Percentiles rank a stretch among this genome's conserved stretches.
These are phyloP conservation scores for Ctenicera cuprea DNA, from an alignment of 2,888 invertebrate species.

Conservation along the genomic window DNA sequence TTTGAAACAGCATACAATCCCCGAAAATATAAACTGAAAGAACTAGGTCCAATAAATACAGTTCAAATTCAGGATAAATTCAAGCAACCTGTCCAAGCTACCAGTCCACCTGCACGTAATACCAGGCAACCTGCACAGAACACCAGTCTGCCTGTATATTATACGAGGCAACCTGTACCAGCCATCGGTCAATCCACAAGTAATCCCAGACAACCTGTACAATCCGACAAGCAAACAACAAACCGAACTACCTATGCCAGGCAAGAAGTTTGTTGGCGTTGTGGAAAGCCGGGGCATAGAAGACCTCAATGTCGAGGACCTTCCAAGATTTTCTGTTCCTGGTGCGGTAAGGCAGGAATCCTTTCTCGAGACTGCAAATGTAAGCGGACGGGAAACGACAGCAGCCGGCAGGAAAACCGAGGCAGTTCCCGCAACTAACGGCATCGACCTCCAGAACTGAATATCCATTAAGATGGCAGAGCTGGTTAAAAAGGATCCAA, in stretches of 20 bases:
- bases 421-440: slow-evolving; percentile 20
- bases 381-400: slow-evolving; percentile 45
- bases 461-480: neutral
- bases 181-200: no score
- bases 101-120: no score
- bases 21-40: no score
- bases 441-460: neutral
- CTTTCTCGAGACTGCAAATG: slow-evolving; percentile 49
- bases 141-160: no score
- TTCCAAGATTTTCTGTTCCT: slow-evolving; percentile 53
- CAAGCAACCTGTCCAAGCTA: no score
- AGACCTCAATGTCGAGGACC: slow-evolving; percentile 41
- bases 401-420: neutral
- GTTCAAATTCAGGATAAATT: no score
- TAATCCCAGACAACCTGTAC: no score
- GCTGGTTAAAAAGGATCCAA: neutral
- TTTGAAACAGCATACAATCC: no score
- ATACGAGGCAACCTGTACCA: no score
- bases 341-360: slow-evolving; percentile 48
- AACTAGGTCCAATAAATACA: no score
- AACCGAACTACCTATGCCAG: neutral
- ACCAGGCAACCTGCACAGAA: no score
- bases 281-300: slow-evolving; percentile 48
- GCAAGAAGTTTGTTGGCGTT: slow-evolving; percentile 49
- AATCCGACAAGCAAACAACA: no score